Conservation (phyloP, 2,113 vertebrate genomes). For the pig (Sus scrofa) region T2T-Sscrofa CM000826.6:24270501-24271000, state of each 20-base stretch:
- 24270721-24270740: slow-evolving; percentile 4
- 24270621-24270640: slow-evolving; percentile 67
- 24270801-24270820: background rate
- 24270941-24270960: slow-evolving; percentile 79
- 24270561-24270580: slow-evolving; percentile 64
- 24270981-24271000: slow-evolving; percentile 88
- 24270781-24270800: slow-evolving; percentile 37
- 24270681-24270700: slow-evolving; percentile 67
- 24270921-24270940: slow-evolving; percentile 83
- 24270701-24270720: slow-evolving; percentile 38
- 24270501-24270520: slow-evolving; percentile 54
- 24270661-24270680: slow-evolving; percentile 58
- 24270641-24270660: slow-evolving; percentile 75
- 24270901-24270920: slow-evolving; percentile 80
- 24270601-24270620: slow-evolving; percentile 47
- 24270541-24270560: slow-evolving; percentile 67
- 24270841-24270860: slow-evolving; percentile 39
- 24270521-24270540: slow-evolving; percentile 63
- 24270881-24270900: slow-evolving; percentile 55
- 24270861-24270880: slow-evolving; percentile 25
- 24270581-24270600: slow-evolving; percentile 67
- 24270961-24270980: slow-evolving; percentile 85
- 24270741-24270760: slow-evolving; percentile 24
- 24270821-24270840: slow-evolving; percentile 46
- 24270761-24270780: slow-evolving; percentile 33